These are phyloP conservation scores for Gambelia wislizenii DNA, from an alignment of 2,797 vertebrate genomes.

Conservation along the genomic window DNA sequence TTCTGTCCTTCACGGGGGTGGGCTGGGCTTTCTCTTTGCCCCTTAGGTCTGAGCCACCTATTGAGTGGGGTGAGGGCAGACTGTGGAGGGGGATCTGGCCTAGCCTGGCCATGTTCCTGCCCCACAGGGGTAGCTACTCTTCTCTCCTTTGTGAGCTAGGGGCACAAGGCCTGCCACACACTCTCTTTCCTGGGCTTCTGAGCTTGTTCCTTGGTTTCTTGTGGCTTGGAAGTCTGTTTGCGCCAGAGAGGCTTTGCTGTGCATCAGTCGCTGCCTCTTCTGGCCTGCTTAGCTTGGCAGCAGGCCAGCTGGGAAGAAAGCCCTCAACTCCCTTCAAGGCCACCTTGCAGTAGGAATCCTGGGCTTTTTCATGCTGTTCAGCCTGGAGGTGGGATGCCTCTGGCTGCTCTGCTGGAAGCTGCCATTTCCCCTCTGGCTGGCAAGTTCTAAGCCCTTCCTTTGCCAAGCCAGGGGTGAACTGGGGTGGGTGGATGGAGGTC, in stretches of 20 bases:
- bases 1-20: neutral
- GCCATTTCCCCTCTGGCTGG: constrained; percentile 1
- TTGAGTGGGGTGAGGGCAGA: neutral
- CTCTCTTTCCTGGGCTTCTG: constrained; percentile 63
- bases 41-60: neutral
- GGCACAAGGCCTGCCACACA: constrained; percentile 52
- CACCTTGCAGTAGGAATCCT: neutral
- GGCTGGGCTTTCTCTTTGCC: rapidly evolving
- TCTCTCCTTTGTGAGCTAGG: constrained; percentile 41
- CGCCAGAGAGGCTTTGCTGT: constrained; percentile 66
- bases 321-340: neutral
- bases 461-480: neutral
- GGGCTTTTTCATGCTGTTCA: neutral
- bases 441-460: no score
- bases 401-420: neutral
- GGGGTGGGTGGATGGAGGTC: neutral
- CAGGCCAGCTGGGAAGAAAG: constrained; percentile 37
- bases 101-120: neutral
- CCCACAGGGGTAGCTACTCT: constrained; percentile 38
- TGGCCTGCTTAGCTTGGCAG: no score
- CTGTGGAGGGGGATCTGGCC: no score
- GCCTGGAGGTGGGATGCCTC: neutral
- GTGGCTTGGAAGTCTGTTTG: constrained; percentile 76
- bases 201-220: constrained; percentile 63
- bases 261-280: constrained; percentile 53